Percentiles rank a stretch among this genome's conserved stretches.
phyloP scores from a whole-genome alignment of 2,113 vertebrate species.

The Paracanthobrama guichenoti region DNA sequence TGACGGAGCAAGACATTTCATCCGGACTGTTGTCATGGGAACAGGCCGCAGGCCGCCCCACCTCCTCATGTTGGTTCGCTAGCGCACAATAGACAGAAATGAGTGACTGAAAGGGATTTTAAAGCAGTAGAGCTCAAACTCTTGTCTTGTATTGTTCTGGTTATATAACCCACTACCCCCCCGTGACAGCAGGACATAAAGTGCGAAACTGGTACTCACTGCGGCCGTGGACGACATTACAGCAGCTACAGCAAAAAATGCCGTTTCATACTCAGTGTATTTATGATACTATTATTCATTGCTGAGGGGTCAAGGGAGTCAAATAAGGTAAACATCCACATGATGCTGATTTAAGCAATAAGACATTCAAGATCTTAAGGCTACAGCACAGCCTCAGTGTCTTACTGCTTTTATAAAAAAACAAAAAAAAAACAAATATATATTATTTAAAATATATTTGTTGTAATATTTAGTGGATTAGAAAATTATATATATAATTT shows the following conservation, averaged over 20 bases:
- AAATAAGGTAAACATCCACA: background rate
- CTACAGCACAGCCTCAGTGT: no score
- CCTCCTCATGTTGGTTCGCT: constrained; percentile 66
- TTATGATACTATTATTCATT: background rate
- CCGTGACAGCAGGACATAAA: background rate
- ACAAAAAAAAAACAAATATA: no score
- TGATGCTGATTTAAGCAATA: background rate
- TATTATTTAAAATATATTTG: no score
- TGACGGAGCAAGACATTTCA: constrained; percentile 84
- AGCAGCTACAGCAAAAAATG: background rate
- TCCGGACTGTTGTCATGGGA: constrained; percentile 86
- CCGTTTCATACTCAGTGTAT: background rate
- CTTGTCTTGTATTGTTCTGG: constrained; percentile 40
- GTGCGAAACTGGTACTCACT: background rate
- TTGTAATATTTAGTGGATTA: no score
- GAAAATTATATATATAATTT: no score
- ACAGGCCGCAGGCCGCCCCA: constrained; percentile 69
- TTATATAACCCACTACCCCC: background rate
- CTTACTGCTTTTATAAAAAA: no score
- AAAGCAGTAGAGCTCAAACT: constrained; percentile 67
- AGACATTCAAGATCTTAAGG: background rate
- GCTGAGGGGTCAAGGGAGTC: background rate
- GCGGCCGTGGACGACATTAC: background rate
- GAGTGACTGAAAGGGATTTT: constrained; percentile 73
- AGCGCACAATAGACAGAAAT: constrained; percentile 74